Base-by-base conservation (phyloP, 2,113 vertebrate genomes). In the Eublepharis macularius region DNA sequence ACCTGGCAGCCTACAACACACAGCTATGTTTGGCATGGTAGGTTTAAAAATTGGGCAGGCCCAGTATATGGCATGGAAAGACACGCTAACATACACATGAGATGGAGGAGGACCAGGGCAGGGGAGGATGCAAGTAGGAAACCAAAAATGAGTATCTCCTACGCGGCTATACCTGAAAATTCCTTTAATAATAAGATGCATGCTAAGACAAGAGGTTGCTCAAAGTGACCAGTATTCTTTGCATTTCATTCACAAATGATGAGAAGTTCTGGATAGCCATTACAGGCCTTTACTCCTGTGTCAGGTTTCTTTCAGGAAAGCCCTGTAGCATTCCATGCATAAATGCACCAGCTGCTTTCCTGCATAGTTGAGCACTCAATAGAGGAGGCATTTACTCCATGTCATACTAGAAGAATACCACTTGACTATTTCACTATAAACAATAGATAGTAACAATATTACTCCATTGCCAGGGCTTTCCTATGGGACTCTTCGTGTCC, bases 281-380 rank as follows among this genome's bases (percentile, higher is more conserved):
- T 85, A 51, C 21, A 80, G 39, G 76, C 68, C 51, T 85, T 54
- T 84, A 70, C 11, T 70, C 45, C 19, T 34, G 43, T 65, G 41
- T 73, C 76, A 86, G 24, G n/a, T 63, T 65, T 80, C 77, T 86
- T 60, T 86, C 43, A 86, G 77, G 84, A 86, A 86, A 86, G 77
- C 41, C 84, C 77, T 66, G 36, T 21, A 65, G 66, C 84, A 86
- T 86, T 86, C 84, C 69, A 66, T 69, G 49, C 69, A 86, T 73
- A 57, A 60, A 6, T n/a, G 26, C 60, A 65, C 80, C 77, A 78
- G 54, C 69, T 82, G 57, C 19, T 26, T 39, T 21, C 14, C 16
- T 41, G 68, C 24, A 74, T 74, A 80, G 69, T 14, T 29, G 29
- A 80, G 77, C 39, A n/a, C 43, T 74, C 68, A 63, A 74, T 43